phyloP scores from a whole-genome alignment of 2,113 vertebrate species.

The Oryzias curvinotus region DNA sequence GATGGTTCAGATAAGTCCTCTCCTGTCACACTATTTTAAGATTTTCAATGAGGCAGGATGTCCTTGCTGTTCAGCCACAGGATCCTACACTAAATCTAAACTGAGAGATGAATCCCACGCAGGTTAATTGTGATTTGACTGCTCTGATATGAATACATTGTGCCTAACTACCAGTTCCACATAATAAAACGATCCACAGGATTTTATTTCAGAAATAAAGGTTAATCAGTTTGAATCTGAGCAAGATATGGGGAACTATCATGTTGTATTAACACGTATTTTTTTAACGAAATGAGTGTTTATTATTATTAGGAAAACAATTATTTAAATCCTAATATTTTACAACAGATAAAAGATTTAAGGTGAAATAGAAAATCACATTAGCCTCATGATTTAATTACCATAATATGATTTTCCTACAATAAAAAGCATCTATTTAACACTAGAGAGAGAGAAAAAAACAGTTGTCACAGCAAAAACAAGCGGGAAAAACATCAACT shows the following conservation, averaged over 20 bases:
- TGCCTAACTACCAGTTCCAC: conserved; percentile 4
- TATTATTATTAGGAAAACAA: too few relatives aligned
- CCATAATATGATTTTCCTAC: background rate
- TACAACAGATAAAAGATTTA: too few relatives aligned
- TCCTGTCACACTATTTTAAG: conserved; percentile 40
- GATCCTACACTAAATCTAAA: conserved; percentile 14
- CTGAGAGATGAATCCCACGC: conserved; percentile 14
- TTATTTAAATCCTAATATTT: too few relatives aligned
- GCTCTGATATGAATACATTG: conserved; percentile 39
- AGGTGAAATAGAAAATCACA: too few relatives aligned
- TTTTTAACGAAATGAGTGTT: too few relatives aligned
- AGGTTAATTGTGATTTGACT: conserved; percentile 22
- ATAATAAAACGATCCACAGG: conserved; percentile 21
- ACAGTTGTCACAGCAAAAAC: conserved; percentile 13
- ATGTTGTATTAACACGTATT: too few relatives aligned
- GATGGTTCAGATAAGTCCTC: conserved; percentile 43
- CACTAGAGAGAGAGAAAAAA: conserved; percentile 15
- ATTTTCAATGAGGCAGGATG: conserved; percentile 39
- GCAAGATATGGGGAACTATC: too few relatives aligned
- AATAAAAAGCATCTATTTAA: conserved; percentile 2
- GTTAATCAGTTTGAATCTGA: too few relatives aligned
- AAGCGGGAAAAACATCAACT: conserved; percentile 52
- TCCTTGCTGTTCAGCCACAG: conserved; percentile 29
- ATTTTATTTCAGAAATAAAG: background rate
- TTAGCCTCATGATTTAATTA: too few relatives aligned